Evolutionary conservation across 2,888 invertebrate genomes (phyloP).

Genomic region (Gryllus longicercus): DNA sequence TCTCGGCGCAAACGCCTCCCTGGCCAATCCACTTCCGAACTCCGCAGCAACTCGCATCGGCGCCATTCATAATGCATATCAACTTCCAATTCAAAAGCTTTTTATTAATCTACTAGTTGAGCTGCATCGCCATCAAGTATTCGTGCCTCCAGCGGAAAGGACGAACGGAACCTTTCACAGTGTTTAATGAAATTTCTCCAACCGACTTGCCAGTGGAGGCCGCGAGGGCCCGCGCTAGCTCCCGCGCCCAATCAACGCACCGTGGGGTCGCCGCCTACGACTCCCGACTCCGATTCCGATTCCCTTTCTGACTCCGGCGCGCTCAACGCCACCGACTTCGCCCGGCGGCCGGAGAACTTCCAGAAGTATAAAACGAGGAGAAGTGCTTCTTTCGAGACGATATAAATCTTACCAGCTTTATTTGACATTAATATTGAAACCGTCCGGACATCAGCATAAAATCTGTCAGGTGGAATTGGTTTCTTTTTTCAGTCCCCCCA

Average conservation of each 20-base stretch:
- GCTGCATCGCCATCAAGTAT: neutral
- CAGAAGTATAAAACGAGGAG: too few species aligned
- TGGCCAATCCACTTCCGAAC: neutral
- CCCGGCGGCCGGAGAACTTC: too few species aligned
- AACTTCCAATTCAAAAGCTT: conserved; percentile 10
- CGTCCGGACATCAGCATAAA: neutral
- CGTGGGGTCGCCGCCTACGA: neutral
- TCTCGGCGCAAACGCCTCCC: neutral
- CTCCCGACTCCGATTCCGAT: neutral
- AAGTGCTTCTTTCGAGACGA: neutral
- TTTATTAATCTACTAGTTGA: conserved; percentile 17
- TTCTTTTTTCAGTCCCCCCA: conserved; percentile 4
- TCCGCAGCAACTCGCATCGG: neutral
- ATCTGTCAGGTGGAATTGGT: conserved; percentile 17
- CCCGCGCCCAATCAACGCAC: neutral
- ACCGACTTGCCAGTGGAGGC: neutral
- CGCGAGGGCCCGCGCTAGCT: neutral
- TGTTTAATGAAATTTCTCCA: conserved; percentile 11
- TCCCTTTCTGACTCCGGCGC: too few species aligned
- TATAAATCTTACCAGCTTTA: conserved; percentile 1
- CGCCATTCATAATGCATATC: conserved; percentile 7
- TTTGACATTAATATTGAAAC: conserved; percentile 17
- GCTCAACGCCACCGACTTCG: too few species aligned
- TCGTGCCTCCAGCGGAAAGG: neutral
- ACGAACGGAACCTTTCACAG: conserved; percentile 9